These are phyloP conservation scores for Cetonia aurata DNA, from an alignment of 2,888 invertebrate species.

Conservation along the genomic window DNA sequence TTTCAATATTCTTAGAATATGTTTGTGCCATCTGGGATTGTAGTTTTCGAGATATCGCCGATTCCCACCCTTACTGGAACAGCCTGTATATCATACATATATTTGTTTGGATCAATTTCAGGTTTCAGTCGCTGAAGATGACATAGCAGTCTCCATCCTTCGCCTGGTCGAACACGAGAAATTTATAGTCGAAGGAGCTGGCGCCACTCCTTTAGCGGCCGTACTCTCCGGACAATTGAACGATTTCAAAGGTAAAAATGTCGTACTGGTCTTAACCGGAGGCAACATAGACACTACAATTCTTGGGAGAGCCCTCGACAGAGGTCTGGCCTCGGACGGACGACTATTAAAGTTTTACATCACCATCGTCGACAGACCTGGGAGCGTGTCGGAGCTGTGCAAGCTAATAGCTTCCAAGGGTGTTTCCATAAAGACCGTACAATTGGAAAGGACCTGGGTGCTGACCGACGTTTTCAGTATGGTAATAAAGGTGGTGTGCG, in stretches of 20 bases:
- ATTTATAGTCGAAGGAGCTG: conserved; percentile 92
- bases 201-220: conserved; percentile 88
- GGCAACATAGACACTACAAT: conserved; percentile 92
- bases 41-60: too few species aligned
- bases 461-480: conserved; percentile 88
- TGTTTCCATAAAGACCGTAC: conserved; percentile 90
- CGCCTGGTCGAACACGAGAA: conserved; percentile 86
- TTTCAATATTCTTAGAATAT: too few species aligned
- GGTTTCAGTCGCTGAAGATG: conserved; percentile 83
- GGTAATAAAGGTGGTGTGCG: conserved; percentile 88
- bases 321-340: conserved; percentile 87
- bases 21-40: too few species aligned
- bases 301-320: conserved; percentile 84
- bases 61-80: too few species aligned
- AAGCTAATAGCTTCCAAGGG: conserved; percentile 77
- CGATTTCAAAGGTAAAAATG: conserved; percentile 84
- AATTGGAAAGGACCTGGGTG: conserved; percentile 96
- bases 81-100: too few species aligned
- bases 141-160: conserved; percentile 85
- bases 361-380: conserved; percentile 83
- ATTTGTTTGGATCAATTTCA: neutral
- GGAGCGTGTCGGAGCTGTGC: conserved; percentile 85
- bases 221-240: conserved; percentile 84
- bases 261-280: conserved; percentile 84
- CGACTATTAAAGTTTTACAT: conserved; percentile 78